Conservation (phyloP, 2,113 vertebrate species). For the Callorhinus ursinus region DNA sequence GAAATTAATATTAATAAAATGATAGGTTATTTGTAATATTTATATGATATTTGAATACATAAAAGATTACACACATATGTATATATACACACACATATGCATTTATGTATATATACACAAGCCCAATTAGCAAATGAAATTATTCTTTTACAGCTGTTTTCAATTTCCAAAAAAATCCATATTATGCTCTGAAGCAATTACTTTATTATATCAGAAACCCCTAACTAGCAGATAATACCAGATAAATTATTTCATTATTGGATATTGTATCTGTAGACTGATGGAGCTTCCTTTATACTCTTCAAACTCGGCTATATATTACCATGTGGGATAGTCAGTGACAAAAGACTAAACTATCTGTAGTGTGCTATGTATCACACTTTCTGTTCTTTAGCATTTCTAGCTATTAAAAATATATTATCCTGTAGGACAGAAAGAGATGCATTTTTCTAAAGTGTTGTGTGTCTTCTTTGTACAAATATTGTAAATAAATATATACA, state of each 20-base stretch:
- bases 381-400: not conserved
- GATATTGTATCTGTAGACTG: not conserved
- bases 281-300: not conserved
- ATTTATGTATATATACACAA: not conserved
- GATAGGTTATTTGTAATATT: not conserved
- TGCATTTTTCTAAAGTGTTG: not conserved
- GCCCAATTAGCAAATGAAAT: not conserved
- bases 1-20: conserved; percentile 33
- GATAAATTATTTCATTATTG: not conserved
- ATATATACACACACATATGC: not conserved
- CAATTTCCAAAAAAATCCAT: not conserved
- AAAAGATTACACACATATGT: not conserved
- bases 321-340: not conserved
- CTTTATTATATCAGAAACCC: not conserved
- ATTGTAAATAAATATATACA: not conserved
- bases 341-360: not conserved
- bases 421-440: not conserved
- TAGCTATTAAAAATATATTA: conserved; percentile 8
- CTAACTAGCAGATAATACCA: not conserved
- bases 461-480: not conserved
- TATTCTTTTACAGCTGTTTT: not conserved
- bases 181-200: not conserved
- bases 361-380: not conserved
- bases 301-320: not conserved
- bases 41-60: not conserved